Base-by-base conservation (phyloP, 1,140 invertebrate species). In the Drosophila obscura region DNA sequence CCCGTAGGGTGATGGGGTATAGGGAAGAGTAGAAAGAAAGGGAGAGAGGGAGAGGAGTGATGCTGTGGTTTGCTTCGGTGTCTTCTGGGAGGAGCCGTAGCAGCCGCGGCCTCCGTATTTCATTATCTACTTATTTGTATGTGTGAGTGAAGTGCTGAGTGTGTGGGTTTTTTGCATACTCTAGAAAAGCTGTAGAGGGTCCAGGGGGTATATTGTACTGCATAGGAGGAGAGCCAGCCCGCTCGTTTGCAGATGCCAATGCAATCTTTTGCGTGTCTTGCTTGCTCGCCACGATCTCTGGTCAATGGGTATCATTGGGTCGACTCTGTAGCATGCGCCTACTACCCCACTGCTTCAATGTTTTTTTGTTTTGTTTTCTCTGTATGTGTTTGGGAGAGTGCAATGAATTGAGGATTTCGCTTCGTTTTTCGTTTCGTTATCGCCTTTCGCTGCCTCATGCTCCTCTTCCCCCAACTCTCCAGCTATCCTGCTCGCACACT, bases 371-470 rank as follows among this genome's bases (percentile, higher is more conserved):
- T n/a, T 46, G 44, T n/a, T 2, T 58, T 62, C 62, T 46, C 55
- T 50, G 45, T 61, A 26, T 43, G 19, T 41, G 41, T 28, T 16
- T 53, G 15, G 44, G 44, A 11, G 5, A 24, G 51, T 50, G 61
- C 53, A 49, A 65, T 68, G 72, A 75, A 76, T 83, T 76, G 19
- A 72, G 58, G 74, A 84, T 79, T 66, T 73, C 53, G 52, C 31
- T 60, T 19, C 53, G 19, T 48, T 51, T 63, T 55, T 68, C 66
- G 71, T 58, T 71, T 80, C 31, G 9, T 87, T 85, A 85, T 87
- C 82, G 65, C 69, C 78, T 85, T 85, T 62, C 68, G 52, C 53
- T 73, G 64, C 73, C 73, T 85, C 81, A 85, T 71, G 31, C 31
- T 35, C 31, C 9, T 11, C 31, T 19, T 19, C 19, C 19, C 19